phyloP scores from a whole-genome alignment of 2,888 invertebrate genomes.

The Tinea semifulvella region DNA sequence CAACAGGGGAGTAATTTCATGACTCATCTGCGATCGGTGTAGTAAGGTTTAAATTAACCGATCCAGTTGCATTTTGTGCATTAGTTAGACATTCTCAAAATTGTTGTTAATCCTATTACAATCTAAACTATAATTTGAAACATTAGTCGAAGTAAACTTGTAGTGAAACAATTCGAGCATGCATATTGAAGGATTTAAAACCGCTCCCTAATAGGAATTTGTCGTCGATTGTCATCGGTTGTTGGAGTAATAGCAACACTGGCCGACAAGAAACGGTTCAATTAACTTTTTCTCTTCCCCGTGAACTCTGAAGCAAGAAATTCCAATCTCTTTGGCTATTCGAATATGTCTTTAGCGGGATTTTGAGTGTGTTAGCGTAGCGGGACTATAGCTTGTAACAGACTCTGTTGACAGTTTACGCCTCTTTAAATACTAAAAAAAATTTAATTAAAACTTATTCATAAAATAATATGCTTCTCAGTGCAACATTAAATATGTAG shows the following conservation, averaged over 20 bases:
- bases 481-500: too few relatives aligned
- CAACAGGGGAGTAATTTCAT: too few relatives aligned
- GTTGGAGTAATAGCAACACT: slow-evolving; percentile 3
- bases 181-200: background rate
- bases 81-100: too few relatives aligned
- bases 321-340: slow-evolving; percentile 4
- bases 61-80: too few relatives aligned
- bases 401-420: background rate
- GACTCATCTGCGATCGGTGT: too few relatives aligned
- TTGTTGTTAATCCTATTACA: too few relatives aligned
- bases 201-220: background rate
- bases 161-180: too few relatives aligned
- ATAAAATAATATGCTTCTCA: too few relatives aligned
- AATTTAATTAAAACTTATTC: background rate
- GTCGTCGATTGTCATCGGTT: background rate
- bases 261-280: slow-evolving; percentile 12
- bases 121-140: too few relatives aligned
- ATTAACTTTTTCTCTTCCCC: slow-evolving; percentile 11
- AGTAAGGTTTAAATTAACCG: too few relatives aligned
- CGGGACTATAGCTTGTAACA: background rate
- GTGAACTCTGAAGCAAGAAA: slow-evolving; percentile 9
- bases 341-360: slow-evolving; percentile 10
- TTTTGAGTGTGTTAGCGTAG: background rate
- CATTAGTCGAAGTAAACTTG: too few relatives aligned
- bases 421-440: background rate